Evolutionary conservation across 2,888 invertebrate species (phyloP), one percentile per base, ranked within the genome.

Genomic region (Metopia argyrocephala): DNA sequence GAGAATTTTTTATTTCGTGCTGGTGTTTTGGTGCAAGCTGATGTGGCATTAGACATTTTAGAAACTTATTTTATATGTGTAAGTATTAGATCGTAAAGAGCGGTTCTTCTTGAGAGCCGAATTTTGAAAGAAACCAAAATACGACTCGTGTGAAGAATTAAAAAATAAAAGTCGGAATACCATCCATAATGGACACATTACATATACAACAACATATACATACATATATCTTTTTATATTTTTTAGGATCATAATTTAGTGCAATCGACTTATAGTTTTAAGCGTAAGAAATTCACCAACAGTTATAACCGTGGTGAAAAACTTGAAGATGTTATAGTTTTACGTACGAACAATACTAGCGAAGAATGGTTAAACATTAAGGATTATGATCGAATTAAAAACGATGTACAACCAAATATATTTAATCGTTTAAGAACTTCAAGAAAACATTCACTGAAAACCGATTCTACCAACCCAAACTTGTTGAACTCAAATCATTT

Each of bases 21-120:
- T 46, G 89, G 88, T 71, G 85, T 89, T 12, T 88, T 89, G 81
- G 86, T 91, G 45, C 83, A 87, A 83, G 85, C 90, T n/a, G 82
- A 84, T 46, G 86, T 87, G 45, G 85, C 88, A 70, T 80, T 91
- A 73, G 91, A 91, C 73, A 89, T 91, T 70, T 83, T 91, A 78
- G 91, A 91, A 74, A 90, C 89, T 28, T 90, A 89, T 85, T 89
- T 91, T 78, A 89, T 91, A 83, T 89, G 90, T 86, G 91, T 90
- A 88, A 89, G 90, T 87, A 71, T 9, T 31, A n/a, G n/a, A n/a
- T n/a, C n/a, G n/a, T n/a, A n/a, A n/a, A n/a, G n/a, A n/a, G n/a
- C n/a, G n/a, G n/a, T n/a, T n/a, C n/a, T n/a, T n/a, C n/a, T n/a
- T n/a, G n/a, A n/a, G n/a, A n/a, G n/a, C n/a, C n/a, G n/a, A n/a